phyloP scores from a whole-genome alignment of 2,113 vertebrate genomes.

The Rhodinocichla rosea region DNA sequence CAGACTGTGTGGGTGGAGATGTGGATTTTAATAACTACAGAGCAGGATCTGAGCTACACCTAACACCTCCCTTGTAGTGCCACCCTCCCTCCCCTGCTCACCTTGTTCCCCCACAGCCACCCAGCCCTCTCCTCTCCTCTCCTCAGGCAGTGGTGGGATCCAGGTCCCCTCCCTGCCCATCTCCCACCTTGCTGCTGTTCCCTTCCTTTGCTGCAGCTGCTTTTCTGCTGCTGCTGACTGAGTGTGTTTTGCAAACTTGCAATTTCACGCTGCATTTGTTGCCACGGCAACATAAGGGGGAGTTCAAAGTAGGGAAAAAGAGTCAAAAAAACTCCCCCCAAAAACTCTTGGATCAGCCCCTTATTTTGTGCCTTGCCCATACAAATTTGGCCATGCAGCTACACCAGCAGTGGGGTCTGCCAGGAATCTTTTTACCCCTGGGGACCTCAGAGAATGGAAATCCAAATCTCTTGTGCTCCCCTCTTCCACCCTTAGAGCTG shows the following conservation, averaged over 20 bases:
- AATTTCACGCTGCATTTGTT: slow-evolving; percentile 55
- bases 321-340: not conserved
- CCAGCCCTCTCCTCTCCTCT: not conserved
- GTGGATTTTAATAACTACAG: not conserved
- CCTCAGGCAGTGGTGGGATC: not conserved
- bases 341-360: not conserved
- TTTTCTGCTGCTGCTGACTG: not conserved
- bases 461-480: not conserved
- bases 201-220: not conserved
- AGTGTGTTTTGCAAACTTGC: slow-evolving; percentile 25
- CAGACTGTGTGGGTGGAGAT: not conserved
- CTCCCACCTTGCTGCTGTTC: not conserved
- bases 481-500: not conserved
- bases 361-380: not conserved
- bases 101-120: not conserved
- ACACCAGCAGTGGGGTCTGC: not conserved
- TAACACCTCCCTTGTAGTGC: not conserved
- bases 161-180: not conserved
- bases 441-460: not conserved
- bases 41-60: no score
- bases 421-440: not conserved
- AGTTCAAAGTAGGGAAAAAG: not conserved
- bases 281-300: not conserved
- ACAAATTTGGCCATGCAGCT: not conserved
- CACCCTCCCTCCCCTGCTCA: not conserved